Conservation (phyloP, 2,888 invertebrate species). For the Cerastoderma edule region DNA sequence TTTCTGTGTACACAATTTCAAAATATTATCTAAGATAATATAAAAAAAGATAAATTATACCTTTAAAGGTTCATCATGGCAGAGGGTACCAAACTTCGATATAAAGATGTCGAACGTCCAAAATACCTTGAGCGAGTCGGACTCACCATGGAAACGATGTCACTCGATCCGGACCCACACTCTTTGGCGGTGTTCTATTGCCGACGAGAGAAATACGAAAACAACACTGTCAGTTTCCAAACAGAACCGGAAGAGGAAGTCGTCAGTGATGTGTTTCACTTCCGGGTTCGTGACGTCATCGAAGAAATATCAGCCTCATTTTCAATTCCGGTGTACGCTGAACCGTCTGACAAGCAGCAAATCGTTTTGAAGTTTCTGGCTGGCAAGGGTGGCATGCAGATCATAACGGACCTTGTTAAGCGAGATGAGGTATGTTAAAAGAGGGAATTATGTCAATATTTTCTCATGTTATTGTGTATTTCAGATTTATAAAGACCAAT, state of each 20-base stretch:
- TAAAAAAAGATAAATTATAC: no score
- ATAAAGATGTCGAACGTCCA: slow-evolving; percentile 9
- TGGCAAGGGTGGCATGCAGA: slow-evolving; percentile 1
- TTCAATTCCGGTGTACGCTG: slow-evolving; percentile 15
- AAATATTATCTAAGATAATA: no score
- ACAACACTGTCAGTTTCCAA: neutral
- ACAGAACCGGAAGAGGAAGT: slow-evolving; percentile 15
- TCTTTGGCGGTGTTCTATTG: slow-evolving; percentile 11
- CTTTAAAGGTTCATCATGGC: slow-evolving; percentile 16
- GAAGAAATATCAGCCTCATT: neutral
- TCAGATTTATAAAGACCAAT: no score
- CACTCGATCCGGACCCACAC: neutral
- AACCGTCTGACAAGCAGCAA: slow-evolving; percentile 9
- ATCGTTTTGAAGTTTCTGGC: neutral
- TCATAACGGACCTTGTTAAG: neutral
- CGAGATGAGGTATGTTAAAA: slow-evolving; percentile 1
- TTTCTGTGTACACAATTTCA: no score
- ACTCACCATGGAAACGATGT: slow-evolving; percentile 13
- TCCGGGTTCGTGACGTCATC: slow-evolving; percentile 20
- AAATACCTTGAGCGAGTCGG: slow-evolving; percentile 13
- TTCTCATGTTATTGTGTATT: no score
- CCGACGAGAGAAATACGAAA: slow-evolving; percentile 22
- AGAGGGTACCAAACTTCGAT: slow-evolving; percentile 18
- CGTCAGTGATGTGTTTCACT: slow-evolving; percentile 21
- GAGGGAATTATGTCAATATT: no score